A percentile compares a stretch with the other conserved stretches of the same genome.
Conservation (phyloP, 2,888 invertebrate genomes). For the Psylliodes chrysocephalus region DNA sequence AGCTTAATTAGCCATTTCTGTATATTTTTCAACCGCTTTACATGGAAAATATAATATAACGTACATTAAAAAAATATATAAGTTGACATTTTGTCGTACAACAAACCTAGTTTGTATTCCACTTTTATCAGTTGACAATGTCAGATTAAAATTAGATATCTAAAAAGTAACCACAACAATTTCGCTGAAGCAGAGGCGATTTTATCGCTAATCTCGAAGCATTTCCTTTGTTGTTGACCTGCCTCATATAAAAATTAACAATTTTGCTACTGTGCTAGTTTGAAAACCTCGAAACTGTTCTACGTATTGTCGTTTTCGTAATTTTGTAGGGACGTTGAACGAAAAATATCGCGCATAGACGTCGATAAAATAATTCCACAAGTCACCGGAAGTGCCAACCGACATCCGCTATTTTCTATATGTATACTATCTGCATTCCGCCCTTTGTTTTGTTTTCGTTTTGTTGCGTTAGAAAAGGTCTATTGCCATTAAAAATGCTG, state of each 20-base stretch:
- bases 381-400: constrained; percentile 43
- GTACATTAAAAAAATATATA: too few species aligned
- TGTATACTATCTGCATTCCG: constrained; percentile 27
- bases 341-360: constrained; percentile 41
- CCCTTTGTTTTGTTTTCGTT: constrained; percentile 22
- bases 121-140: too few species aligned
- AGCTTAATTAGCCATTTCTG: too few species aligned
- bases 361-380: constrained; percentile 45
- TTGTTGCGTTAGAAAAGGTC: neutral
- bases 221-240: neutral
- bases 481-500: constrained; percentile 18
- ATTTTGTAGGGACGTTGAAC: constrained; percentile 6
- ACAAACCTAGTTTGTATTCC: too few species aligned
- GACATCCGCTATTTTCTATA: constrained; percentile 46
- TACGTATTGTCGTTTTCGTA: neutral
- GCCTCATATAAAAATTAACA: neutral
- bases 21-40: too few species aligned
- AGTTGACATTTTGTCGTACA: too few species aligned
- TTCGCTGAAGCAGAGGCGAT: neutral
- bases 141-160: too few species aligned
- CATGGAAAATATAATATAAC: too few species aligned
- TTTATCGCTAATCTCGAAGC: neutral
- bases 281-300: neutral
- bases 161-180: neutral
- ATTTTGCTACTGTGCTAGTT: neutral